These are phyloP conservation scores for Lineus longissimus DNA, from an alignment of 1,140 invertebrate species.

Conservation along the genomic window DNA sequence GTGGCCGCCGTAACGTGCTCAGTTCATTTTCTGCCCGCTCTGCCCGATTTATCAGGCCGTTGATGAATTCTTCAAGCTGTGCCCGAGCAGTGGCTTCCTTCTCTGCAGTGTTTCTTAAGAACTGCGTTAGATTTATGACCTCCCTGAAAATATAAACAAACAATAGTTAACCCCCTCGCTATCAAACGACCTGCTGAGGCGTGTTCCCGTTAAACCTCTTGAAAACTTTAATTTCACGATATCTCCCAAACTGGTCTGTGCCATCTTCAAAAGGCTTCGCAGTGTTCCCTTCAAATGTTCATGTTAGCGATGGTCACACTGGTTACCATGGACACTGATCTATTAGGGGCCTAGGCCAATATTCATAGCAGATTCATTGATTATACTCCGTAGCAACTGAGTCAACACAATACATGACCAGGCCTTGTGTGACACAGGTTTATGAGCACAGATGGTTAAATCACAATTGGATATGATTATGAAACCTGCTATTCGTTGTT, in stretches of 20 bases:
- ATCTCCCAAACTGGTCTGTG: not conserved
- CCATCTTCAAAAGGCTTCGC: not conserved
- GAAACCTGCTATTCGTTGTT: too few species aligned
- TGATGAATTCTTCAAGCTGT: conserved; percentile 39
- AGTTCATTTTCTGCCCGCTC: conserved; percentile 37
- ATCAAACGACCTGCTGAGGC: not conserved
- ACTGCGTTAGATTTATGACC: conserved; percentile 29
- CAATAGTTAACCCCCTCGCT: not conserved
- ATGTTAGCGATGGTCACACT: not conserved
- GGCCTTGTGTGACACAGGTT: not conserved
- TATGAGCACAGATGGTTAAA: not conserved
- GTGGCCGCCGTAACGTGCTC: conserved; percentile 10
- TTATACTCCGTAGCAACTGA: too few species aligned
- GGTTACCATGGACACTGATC: not conserved
- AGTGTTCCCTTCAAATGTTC: not conserved
- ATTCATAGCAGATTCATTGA: too few species aligned
- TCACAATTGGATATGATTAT: not conserved
- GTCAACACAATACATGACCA: too few species aligned
- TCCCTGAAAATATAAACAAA: conserved; percentile 25
- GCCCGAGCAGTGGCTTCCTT: conserved; percentile 35
- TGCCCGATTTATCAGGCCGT: conserved; percentile 35
- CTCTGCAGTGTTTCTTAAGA: conserved; percentile 31
- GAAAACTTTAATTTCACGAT: not conserved
- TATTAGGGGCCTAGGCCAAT: too few species aligned
- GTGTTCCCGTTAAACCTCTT: not conserved